Evolutionary conservation across 2,797 vertebrate species (phyloP).

Genomic region (Acanthiza pusilla): DNA sequence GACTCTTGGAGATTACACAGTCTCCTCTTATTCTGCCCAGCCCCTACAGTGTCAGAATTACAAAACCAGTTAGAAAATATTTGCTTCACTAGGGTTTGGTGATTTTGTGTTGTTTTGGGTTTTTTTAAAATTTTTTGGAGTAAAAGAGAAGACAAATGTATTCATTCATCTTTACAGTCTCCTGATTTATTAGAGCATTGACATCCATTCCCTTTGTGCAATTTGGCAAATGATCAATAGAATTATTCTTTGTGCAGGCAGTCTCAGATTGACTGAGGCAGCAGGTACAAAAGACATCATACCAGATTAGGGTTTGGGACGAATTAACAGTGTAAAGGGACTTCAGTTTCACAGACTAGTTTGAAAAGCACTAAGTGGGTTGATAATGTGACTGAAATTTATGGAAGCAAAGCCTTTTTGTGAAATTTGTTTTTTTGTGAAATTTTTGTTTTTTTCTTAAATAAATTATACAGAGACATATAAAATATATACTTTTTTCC

Average conservation of each 20-base stretch:
- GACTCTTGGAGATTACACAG: constrained; percentile 9
- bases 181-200: constrained; percentile 73
- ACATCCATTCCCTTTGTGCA: constrained; percentile 62
- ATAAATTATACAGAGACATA: neutral
- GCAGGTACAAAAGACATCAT: constrained; percentile 46
- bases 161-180: constrained; percentile 70
- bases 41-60: neutral
- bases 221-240: constrained; percentile 73
- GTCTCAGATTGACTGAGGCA: neutral
- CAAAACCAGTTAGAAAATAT: constrained; percentile 46
- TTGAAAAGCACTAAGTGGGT: neutral
- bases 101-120: neutral
- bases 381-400: neutral
- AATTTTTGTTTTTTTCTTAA: neutral
- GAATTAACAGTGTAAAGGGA: neutral
- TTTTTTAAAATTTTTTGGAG: neutral
- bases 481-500: neutral
- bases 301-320: constrained; percentile 16
- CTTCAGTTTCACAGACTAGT: constrained; percentile 17
- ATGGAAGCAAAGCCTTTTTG: neutral
- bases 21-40: neutral
- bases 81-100: neutral
- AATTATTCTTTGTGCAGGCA: constrained; percentile 32
- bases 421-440: neutral
- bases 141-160: constrained; percentile 43